Conservation (phyloP, 1,140 invertebrate genomes). For the Latrodectus geometricus region DNA sequence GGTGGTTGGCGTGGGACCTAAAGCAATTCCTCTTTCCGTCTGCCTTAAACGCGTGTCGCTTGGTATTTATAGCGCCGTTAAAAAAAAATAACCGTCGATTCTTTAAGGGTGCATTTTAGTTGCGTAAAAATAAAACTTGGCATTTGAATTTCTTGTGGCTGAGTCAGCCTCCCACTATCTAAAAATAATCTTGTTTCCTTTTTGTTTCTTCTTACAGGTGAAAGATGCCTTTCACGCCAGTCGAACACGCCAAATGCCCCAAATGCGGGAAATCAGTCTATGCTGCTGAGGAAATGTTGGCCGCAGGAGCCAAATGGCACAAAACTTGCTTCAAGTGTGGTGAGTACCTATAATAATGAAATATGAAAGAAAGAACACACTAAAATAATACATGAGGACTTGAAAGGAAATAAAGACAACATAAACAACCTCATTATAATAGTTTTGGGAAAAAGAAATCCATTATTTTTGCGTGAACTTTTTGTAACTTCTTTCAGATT, state of each 20-base stretch:
- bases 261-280: conserved; percentile 99
- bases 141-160: conserved; percentile 5
- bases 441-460: too few species aligned
- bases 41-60: neutral
- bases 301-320: conserved; percentile 98
- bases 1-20: neutral
- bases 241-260: conserved; percentile 90
- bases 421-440: too few species aligned
- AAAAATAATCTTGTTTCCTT: conserved; percentile 16
- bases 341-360: conserved; percentile 68
- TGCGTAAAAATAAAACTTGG: conserved; percentile 20
- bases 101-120: neutral
- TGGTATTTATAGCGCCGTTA: neutral
- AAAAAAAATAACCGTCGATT: neutral
- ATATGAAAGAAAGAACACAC: neutral
- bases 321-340: conserved; percentile 99
- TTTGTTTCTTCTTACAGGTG: conserved; percentile 36
- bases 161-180: conserved; percentile 39
- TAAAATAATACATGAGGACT: neutral
- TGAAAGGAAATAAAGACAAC: too few species aligned
- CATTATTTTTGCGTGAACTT: too few species aligned
- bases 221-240: conserved; percentile 64
- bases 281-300: conserved; percentile 96
- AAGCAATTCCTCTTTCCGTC: neutral
- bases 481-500: too few species aligned